Evolutionary conservation across 2,113 vertebrate genomes (phyloP).

Genomic region (Chloropsis cyanopogon): DNA sequence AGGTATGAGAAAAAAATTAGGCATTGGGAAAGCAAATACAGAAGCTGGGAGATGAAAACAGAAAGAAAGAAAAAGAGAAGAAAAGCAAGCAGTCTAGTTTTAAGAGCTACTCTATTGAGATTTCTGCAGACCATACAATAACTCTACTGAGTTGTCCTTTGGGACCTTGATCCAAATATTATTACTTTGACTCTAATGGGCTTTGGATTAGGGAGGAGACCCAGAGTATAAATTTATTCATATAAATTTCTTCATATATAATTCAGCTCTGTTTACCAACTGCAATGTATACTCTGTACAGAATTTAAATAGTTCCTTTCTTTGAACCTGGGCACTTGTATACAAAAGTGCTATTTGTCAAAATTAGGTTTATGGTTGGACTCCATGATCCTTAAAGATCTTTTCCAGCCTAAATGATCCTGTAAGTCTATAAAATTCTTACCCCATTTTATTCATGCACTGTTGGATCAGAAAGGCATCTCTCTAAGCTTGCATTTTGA

Average conservation of each 20-base stretch:
- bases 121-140: background rate
- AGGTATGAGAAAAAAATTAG: background rate
- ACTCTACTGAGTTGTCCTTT: background rate
- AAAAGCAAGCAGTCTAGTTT: background rate
- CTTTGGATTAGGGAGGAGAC: background rate
- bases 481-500: background rate
- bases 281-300: background rate
- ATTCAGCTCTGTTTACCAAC: background rate
- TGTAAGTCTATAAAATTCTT: background rate
- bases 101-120: background rate
- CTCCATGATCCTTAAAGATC: background rate
- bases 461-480: background rate
- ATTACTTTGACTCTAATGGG: background rate
- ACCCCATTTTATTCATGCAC: background rate
- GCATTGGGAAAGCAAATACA: background rate
- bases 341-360: background rate
- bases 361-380: background rate
- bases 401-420: background rate
- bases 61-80: too few species aligned
- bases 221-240: background rate
- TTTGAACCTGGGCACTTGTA: background rate
- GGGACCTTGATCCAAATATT: background rate
- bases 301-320: background rate
- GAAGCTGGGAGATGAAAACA: background rate
- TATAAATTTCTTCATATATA: background rate